Evolutionary conservation across 2,113 vertebrate genomes (phyloP).

Genomic region (Uria aalge): DNA sequence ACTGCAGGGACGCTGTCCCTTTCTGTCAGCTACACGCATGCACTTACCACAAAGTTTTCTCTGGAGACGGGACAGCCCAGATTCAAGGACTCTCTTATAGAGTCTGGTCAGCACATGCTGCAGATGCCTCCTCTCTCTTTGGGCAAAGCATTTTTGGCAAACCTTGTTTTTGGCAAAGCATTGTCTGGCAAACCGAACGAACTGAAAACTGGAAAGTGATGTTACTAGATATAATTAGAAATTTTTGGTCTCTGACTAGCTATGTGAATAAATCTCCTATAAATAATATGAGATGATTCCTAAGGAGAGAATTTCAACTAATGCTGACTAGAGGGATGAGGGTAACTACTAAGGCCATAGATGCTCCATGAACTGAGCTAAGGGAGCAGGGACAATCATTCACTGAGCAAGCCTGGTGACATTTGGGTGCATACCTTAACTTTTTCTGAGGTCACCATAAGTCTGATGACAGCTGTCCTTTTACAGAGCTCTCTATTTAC

Average conservation of each 20-base stretch:
- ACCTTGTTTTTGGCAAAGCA: constrained; percentile 73
- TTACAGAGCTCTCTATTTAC: constrained; percentile 29
- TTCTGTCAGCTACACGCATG: background rate
- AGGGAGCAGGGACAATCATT: background rate
- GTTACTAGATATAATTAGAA: constrained; percentile 65
- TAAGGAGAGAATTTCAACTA: background rate
- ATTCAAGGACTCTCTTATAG: constrained; percentile 35
- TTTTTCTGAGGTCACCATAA: background rate
- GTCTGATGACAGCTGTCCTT: background rate
- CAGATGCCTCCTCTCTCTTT: constrained; percentile 64
- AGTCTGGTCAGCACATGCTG: constrained; percentile 29
- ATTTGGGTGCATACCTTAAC: background rate
- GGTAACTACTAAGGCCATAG: background rate
- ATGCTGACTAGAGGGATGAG: constrained; percentile 18
- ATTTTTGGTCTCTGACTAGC: constrained; percentile 39
- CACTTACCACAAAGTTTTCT: constrained; percentile 44
- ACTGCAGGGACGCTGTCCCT: background rate
- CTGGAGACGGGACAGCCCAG: background rate
- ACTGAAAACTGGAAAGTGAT: constrained; percentile 42
- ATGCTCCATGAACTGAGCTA: constrained; percentile 31
- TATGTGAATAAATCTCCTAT: constrained; percentile 49
- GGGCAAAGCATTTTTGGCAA: constrained; percentile 68
- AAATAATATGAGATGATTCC: constrained; percentile 52
- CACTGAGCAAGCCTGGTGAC: background rate
- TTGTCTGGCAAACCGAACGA: constrained; percentile 71